Evolutionary conservation across 2,888 invertebrate species (phyloP).

Genomic region (Cerceris ruficornis): DNA sequence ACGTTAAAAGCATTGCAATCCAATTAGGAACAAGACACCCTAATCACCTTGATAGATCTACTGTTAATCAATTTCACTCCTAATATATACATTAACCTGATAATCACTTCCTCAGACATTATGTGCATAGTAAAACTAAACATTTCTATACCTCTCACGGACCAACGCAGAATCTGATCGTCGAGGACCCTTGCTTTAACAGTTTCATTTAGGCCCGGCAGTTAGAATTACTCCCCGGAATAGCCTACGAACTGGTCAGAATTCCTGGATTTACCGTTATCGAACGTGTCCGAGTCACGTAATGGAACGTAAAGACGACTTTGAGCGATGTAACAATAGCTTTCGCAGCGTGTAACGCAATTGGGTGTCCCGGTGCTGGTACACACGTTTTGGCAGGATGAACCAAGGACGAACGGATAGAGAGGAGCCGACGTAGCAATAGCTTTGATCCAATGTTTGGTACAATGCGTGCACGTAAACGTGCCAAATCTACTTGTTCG

Average conservation of each 20-base stretch:
- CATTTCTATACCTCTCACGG: too few species aligned
- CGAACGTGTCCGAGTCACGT: constrained; percentile 57
- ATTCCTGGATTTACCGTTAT: constrained; percentile 55
- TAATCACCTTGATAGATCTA: too few species aligned
- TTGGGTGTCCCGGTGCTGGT: constrained; percentile 55
- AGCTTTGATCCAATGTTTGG: constrained; percentile 60
- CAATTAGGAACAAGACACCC: too few species aligned
- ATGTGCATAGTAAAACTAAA: too few species aligned
- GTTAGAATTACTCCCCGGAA: constrained; percentile 4
- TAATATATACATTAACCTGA: too few species aligned
- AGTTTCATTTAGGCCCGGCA: not conserved
- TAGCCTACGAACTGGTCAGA: constrained; percentile 36
- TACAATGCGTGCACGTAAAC: constrained; percentile 62
- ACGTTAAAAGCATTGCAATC: too few species aligned
- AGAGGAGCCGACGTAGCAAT: constrained; percentile 46
- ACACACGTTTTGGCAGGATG: constrained; percentile 60
- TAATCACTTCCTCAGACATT: too few species aligned
- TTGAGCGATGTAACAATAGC: constrained; percentile 62
- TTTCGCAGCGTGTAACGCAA: constrained; percentile 59
- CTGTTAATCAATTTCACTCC: too few species aligned
- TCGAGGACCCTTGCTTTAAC: too few species aligned
- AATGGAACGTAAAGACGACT: constrained; percentile 65
- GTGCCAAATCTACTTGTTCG: constrained; percentile 62
- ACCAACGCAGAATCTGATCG: too few species aligned
- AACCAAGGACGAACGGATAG: constrained; percentile 54